Percentiles rank a stretch among this genome's conserved stretches.
phyloP scores from a whole-genome alignment of 2,797 vertebrate species.

The Steatocranus sp. region DNA sequence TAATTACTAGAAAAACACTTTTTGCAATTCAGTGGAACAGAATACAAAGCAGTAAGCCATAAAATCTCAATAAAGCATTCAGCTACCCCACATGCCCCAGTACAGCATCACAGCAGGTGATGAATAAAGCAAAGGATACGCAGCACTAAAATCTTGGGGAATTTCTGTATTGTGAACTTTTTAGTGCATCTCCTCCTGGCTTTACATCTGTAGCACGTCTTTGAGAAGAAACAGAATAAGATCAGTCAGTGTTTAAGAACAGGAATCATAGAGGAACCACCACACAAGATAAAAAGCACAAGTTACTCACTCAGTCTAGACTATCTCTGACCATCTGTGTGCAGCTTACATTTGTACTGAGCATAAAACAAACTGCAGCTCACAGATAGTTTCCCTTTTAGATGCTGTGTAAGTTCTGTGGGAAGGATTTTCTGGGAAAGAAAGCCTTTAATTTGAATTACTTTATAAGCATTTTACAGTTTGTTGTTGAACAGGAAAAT shows the following conservation, averaged over 20 bases:
- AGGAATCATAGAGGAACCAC: neutral
- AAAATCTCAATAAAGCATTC: neutral
- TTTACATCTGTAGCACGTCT: slow-evolving; percentile 97
- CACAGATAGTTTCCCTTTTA: neutral
- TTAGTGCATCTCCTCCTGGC: slow-evolving; percentile 91
- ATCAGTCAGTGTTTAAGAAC: neutral
- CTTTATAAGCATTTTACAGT: neutral
- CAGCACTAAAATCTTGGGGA: slow-evolving; percentile 96
- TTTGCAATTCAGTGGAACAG: neutral
- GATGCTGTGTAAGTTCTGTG: neutral
- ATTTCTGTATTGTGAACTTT: slow-evolving; percentile 97
- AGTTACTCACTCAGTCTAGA: neutral
- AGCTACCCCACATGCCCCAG: neutral
- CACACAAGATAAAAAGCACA: neutral
- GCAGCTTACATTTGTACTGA: neutral
- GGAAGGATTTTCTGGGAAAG: neutral
- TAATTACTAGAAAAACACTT: neutral
- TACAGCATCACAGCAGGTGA: neutral
- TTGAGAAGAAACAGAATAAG: slow-evolving; percentile 12
- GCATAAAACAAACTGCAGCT: neutral
- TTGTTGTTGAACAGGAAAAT: neutral
- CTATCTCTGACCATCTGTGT: neutral
- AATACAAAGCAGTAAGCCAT: neutral
- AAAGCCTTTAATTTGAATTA: neutral
- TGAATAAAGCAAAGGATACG: slow-evolving; percentile 84